Conservation (phyloP, 2,888 invertebrate species). For the Phyllotreta cruciferae region DNA sequence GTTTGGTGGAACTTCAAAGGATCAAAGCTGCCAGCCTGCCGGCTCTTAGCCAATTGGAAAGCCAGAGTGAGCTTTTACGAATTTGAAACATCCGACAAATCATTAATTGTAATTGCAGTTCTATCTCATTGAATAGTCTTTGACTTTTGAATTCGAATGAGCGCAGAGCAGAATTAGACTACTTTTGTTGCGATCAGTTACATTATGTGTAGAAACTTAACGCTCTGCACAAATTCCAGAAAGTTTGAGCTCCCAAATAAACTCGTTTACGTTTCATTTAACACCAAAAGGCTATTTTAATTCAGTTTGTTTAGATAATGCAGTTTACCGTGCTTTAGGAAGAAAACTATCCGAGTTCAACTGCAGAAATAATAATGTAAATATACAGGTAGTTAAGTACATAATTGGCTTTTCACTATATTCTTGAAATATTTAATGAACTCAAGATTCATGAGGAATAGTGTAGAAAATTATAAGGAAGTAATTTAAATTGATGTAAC, state of each 20-base stretch:
- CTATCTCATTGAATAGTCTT: constrained; percentile 27
- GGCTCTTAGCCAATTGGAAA: constrained; percentile 56
- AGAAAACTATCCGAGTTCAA: too few species aligned
- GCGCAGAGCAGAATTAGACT: constrained; percentile 17
- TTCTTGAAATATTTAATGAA: too few species aligned
- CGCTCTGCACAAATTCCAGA: constrained; percentile 6
- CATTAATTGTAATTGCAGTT: constrained; percentile 32
- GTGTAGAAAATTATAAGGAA: too few species aligned
- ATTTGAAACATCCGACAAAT: constrained; percentile 27
- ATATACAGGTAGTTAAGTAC: too few species aligned
- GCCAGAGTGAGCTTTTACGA: constrained; percentile 34
- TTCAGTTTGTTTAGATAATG: neutral
- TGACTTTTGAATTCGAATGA: constrained; percentile 24
- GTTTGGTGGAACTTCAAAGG: constrained; percentile 51
- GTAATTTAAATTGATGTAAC: too few species aligned
- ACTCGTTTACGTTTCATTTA: constrained; percentile 17
- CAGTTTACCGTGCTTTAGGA: too few species aligned
- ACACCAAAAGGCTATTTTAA: constrained; percentile 16
- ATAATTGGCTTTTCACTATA: too few species aligned
- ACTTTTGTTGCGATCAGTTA: constrained; percentile 18
- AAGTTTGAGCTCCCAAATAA: constrained; percentile 10
- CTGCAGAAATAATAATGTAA: too few species aligned
- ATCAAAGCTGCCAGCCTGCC: constrained; percentile 51
- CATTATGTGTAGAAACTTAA: constrained; percentile 13
- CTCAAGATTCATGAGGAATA: too few species aligned